Base-by-base conservation (phyloP, 1,140 invertebrate genomes). In the Conus ventricosus region DNA sequence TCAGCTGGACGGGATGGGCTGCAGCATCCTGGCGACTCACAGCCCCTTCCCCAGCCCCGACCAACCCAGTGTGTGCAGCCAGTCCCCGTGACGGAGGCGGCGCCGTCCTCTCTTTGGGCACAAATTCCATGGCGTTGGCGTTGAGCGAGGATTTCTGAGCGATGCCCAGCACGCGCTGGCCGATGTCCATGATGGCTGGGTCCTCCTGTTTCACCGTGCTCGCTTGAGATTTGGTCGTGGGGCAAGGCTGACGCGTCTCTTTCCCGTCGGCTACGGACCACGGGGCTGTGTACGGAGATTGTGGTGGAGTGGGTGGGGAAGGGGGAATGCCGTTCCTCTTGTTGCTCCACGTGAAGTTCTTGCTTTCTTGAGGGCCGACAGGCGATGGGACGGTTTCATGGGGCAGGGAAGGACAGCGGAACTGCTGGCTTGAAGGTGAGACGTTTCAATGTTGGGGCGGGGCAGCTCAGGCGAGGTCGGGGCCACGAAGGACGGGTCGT, bases 111-210 rank as follows among this genome's bases (percentile, higher is more conserved):
- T 13, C 10, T 81, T 54, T 53, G 17, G 80, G 80, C 27, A 81
- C 80, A 25, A 81, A 81, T 51, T 81, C 80, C 51, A 17, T 81
- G 80, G 80, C 80, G 13, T 81, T 53, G 51, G 80, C 80, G 51
- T 81, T 81, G 51, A 81, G 80, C 17, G 80, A 81, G 80, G 80
- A 81, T 13, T 51, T 54, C 27, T 54, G 80, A 54, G 80, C 51
- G 10, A 53, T 53, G 13, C 5, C 27, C 39, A 81, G 17, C 39
- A 81, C 80, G 4, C 23, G 7, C 51, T 81, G 13, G 39, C 80
- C 80, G 7, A 81, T 23, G 51, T 54, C 39, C 80, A 81, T 81
- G 80, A 81, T 81, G 51, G 80, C 80, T 10, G 80, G 80, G 51
- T 81, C 80, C 23, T 53, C 80, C 39, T 54, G 39, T 51, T 81